phyloP scores from a whole-genome alignment of 2,113 vertebrate genomes.

The Engraulis encrasicolus region DNA sequence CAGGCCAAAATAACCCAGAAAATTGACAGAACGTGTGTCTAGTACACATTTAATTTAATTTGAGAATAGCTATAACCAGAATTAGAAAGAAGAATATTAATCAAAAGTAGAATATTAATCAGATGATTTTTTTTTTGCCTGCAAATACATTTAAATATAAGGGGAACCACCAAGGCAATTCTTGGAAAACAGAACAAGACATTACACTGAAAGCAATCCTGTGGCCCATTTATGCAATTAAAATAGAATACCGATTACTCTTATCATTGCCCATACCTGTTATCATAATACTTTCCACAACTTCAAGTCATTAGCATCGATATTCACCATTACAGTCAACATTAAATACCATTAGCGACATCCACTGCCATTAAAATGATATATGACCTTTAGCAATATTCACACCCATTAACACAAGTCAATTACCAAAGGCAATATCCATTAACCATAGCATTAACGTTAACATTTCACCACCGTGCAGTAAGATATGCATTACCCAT shows the following conservation, averaged over 20 bases:
- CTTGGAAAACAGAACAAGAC: background rate
- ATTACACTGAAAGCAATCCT: conserved; percentile 41
- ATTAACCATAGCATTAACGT: background rate
- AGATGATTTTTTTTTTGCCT: background rate
- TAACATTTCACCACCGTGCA: background rate
- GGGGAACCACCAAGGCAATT: background rate
- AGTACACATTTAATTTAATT: too few relatives aligned
- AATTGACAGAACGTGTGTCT: too few relatives aligned
- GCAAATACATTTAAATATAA: background rate
- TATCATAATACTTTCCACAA: too few relatives aligned
- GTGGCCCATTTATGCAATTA: conserved; percentile 24
- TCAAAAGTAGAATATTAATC: too few relatives aligned
- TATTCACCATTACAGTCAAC: background rate
- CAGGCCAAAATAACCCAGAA: background rate
- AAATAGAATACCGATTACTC: background rate
- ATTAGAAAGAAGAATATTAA: too few relatives aligned
- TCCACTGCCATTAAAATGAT: background rate
- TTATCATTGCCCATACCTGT: background rate
- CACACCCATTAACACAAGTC: background rate
- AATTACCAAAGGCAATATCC: background rate
- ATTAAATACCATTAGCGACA: background rate
- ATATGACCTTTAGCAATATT: background rate
- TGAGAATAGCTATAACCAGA: too few relatives aligned
- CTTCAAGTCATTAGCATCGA: background rate
- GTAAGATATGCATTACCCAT: background rate